Conservation (phyloP, 1,140 invertebrate species). For the Drosophila parabipectinata region DNA sequence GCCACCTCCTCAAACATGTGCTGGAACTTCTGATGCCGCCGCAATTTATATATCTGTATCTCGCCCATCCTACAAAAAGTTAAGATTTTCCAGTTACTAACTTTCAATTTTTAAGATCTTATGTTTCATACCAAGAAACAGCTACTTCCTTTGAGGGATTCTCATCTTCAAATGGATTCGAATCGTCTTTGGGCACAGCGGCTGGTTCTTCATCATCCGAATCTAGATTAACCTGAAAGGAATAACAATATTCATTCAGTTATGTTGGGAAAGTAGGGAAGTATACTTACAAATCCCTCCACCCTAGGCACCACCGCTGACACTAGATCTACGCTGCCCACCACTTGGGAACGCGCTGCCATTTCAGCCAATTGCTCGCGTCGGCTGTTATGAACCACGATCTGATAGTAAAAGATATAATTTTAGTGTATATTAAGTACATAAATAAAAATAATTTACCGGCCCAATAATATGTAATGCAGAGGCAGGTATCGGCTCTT, state of each 20-base stretch:
- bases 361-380: constrained; percentile 42
- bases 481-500: not conserved
- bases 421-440: not conserved
- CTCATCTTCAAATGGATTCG: constrained; percentile 39
- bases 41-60: constrained; percentile 61
- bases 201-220: constrained; percentile 54
- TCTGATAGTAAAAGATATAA: not conserved
- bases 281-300: constrained; percentile 64
- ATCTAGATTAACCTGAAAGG: constrained; percentile 54
- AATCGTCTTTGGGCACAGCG: not conserved
- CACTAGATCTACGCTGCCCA: constrained; percentile 66
- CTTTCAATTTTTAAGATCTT: not conserved
- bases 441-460: not conserved
- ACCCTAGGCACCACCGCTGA: constrained; percentile 58
- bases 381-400: not conserved
- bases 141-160: constrained; percentile 64
- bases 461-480: constrained; percentile 2
- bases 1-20: constrained; percentile 68
- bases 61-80: constrained; percentile 50
- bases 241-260: not conserved
- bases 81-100: not conserved
- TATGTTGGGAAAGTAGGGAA: too few species aligned
- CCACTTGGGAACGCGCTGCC: constrained; percentile 46
- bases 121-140: constrained; percentile 49
- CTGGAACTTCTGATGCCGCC: constrained; percentile 67